Conservation (phyloP, 2,113 vertebrate genomes). For the Rhinolophus ferrumequinum region DNA sequence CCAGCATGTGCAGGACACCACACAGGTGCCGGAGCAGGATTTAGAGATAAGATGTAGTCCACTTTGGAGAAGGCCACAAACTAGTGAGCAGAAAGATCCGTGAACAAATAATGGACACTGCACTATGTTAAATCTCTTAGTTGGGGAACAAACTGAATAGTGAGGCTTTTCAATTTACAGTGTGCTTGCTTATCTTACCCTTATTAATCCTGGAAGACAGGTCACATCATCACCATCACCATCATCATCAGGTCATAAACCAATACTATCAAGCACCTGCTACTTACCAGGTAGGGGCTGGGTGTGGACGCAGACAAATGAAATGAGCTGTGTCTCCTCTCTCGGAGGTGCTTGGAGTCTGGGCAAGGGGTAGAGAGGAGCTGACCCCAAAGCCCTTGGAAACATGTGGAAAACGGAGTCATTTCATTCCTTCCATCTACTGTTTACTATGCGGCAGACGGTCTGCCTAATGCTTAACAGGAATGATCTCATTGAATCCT, state of each 20-base stretch:
- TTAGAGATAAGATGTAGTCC: conserved; percentile 16
- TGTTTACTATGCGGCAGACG: conserved; percentile 27
- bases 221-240: not conserved
- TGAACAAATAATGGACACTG: not conserved
- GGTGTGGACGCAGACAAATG: not conserved
- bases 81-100: not conserved
- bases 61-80: conserved; percentile 20
- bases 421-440: conserved; percentile 19
- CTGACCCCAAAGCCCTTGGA: not conserved
- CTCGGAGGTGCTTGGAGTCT: not conserved
- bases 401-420: not conserved
- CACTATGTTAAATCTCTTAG: not conserved
- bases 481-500: not conserved
- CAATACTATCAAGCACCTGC: conserved; percentile 38
- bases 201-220: conserved; percentile 25
- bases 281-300: not conserved
- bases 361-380: not conserved
- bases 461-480: not conserved
- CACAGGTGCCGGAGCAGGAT: not conserved
- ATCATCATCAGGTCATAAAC: conserved; percentile 21
- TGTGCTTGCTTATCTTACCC: conserved; percentile 40
- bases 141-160: not conserved
- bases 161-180: conserved; percentile 30
- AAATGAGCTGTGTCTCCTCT: not conserved
- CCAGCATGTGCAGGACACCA: not conserved